These are phyloP conservation scores for Cheilosia urbana DNA, from an alignment of 2,888 invertebrate genomes.

Conservation along the genomic window DNA sequence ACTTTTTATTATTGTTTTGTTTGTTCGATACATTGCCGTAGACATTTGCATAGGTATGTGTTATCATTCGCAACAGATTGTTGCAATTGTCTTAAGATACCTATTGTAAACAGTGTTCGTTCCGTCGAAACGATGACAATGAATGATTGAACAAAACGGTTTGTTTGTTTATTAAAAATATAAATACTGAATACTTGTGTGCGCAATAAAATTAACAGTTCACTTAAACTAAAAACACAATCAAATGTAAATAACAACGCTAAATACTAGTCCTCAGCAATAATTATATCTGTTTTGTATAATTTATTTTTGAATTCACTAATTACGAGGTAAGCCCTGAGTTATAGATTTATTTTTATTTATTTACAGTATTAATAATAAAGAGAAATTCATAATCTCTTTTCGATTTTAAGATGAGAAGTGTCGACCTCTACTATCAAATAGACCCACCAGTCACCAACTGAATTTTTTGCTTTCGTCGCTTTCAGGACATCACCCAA, in stretches of 20 bases:
- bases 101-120: neutral
- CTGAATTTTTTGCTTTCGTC: too few relatives aligned
- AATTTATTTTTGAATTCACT: conserved; percentile 58
- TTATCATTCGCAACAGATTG: neutral
- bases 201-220: conserved; percentile 56
- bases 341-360: conserved; percentile 54
- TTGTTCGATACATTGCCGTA: conserved; percentile 9
- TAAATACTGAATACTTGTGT: conserved; percentile 47
- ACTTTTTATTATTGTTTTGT: neutral
- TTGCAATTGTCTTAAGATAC: neutral
- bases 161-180: conserved; percentile 18
- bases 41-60: neutral
- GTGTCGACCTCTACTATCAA: too few relatives aligned
- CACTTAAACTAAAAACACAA: conserved; percentile 38
- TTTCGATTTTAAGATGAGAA: neutral
- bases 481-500: too few relatives aligned
- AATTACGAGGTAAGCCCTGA: conserved; percentile 74
- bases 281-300: conserved; percentile 22
- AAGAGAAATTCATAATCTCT: conserved; percentile 2
- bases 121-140: too few relatives aligned
- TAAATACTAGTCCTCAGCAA: conserved; percentile 43
- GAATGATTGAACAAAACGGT: neutral
- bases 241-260: conserved; percentile 39
- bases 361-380: conserved; percentile 36
- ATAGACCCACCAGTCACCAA: too few relatives aligned